Evolutionary conservation across 1,140 invertebrate genomes (phyloP).

Genomic region (Trichonephila clavata): DNA sequence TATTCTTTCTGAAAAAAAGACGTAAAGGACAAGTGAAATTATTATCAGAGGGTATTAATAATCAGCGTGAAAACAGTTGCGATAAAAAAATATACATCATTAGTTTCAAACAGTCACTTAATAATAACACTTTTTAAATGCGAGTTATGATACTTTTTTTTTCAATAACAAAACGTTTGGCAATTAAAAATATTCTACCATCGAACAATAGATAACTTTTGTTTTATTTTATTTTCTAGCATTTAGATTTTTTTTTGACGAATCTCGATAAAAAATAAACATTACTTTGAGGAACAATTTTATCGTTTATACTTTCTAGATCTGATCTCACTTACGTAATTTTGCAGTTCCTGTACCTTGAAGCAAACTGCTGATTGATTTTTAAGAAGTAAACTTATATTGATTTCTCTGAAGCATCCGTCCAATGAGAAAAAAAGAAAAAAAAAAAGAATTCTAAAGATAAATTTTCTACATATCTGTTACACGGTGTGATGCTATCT

Average conservation of each 20-base stretch:
- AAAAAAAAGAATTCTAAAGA: background rate
- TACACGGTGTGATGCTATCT: background rate
- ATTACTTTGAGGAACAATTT: background rate
- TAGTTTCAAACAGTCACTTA: no score
- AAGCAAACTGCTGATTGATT: background rate
- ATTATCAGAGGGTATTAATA: no score
- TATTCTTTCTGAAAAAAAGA: no score
- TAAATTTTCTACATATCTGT: background rate
- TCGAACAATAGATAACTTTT: background rate
- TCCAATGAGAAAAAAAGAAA: background rate
- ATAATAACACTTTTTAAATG: no score
- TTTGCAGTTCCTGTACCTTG: background rate
- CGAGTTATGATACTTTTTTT: no score
- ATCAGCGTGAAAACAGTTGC: no score
- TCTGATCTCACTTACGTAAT: background rate
- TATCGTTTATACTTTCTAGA: background rate
- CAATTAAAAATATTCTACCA: no score
- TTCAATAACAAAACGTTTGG: no score
- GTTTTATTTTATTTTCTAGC: background rate
- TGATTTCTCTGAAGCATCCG: background rate
- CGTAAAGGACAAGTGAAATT: no score
- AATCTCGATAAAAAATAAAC: background rate
- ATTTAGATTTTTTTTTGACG: background rate
- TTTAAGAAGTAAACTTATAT: background rate
- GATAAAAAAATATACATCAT: no score